Conservation (phyloP, 2,888 invertebrate species). For the Drosophila monieri region DNA sequence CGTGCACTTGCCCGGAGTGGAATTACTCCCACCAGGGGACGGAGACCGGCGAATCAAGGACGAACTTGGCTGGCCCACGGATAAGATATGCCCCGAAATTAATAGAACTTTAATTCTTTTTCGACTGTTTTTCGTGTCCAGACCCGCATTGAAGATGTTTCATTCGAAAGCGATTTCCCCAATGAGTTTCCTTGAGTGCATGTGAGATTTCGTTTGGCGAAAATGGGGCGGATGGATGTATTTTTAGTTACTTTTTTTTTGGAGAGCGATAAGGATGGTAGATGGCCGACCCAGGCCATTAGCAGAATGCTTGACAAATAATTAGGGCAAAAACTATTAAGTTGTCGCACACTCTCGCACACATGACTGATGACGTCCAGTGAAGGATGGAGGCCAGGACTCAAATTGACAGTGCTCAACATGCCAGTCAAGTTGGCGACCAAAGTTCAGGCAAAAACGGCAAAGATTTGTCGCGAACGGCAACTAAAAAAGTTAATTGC, state of each 20-base stretch:
- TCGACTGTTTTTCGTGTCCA: background rate
- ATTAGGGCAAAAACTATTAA: slow-evolving; percentile 66
- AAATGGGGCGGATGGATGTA: background rate
- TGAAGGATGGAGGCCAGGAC: slow-evolving; percentile 58
- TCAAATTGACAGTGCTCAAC: slow-evolving; percentile 75
- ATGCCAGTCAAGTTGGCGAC: slow-evolving; percentile 69
- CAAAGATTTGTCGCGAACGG: slow-evolving; percentile 71
- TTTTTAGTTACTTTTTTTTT: background rate
- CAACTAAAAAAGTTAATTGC: slow-evolving; percentile 81
- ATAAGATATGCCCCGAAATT: background rate
- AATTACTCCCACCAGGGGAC: slow-evolving; percentile 19
- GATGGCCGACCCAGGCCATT: slow-evolving; percentile 70
- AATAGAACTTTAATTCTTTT: slow-evolving; percentile 3
- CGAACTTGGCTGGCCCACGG: slow-evolving; percentile 5
- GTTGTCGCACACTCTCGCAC: slow-evolving; percentile 43
- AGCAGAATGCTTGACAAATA: slow-evolving; percentile 73
- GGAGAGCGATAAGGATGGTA: slow-evolving; percentile 1
- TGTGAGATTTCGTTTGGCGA: slow-evolving; percentile 17
- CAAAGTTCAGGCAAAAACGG: slow-evolving; percentile 61
- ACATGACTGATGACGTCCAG: slow-evolving; percentile 71
- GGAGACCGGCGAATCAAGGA: slow-evolving; percentile 4
- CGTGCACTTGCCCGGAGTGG: slow-evolving; percentile 39
- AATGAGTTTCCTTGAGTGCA: slow-evolving; percentile 22
- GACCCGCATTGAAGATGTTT: background rate
- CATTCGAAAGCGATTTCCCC: slow-evolving; percentile 17